Conservation (phyloP, 2,797 vertebrate species). For the Zalophus californianus region DNA sequence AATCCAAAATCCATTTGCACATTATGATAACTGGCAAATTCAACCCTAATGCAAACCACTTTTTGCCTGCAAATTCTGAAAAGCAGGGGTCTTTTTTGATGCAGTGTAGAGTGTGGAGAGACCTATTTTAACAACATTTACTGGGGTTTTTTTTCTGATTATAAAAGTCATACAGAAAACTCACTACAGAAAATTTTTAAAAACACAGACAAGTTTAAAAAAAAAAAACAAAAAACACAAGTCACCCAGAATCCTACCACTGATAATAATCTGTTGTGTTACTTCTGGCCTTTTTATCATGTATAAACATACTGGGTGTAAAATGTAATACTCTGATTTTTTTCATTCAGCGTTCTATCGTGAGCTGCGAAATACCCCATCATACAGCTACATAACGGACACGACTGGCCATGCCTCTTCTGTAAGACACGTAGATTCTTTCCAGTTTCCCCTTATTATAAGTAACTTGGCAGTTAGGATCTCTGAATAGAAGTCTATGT, state of each 20-base stretch:
- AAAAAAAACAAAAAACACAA: conserved; percentile 49
- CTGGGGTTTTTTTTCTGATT: not conserved
- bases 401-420: not conserved
- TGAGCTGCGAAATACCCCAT: not conserved
- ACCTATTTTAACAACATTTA: conserved; percentile 67
- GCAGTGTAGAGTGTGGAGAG: not conserved
- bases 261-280: not conserved
- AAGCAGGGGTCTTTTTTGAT: conserved; percentile 53
- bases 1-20: conserved; percentile 66
- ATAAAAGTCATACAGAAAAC: not conserved
- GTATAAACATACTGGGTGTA: not conserved
- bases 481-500: conserved; percentile 58
- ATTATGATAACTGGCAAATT: conserved; percentile 27
- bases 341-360: not conserved
- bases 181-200: not conserved
- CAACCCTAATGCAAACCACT: conserved; percentile 45
- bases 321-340: not conserved
- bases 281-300: not conserved
- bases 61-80: conserved; percentile 61
- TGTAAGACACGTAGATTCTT: conserved; percentile 38
- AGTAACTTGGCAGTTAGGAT: conserved; percentile 35
- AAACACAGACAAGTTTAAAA: conserved; percentile 53
- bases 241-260: conserved; percentile 49
- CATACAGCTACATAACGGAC: not conserved
- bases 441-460: conserved; percentile 4